Conservation (phyloP, 2,113 vertebrate genomes). For the Danionella cerebrum region DNA sequence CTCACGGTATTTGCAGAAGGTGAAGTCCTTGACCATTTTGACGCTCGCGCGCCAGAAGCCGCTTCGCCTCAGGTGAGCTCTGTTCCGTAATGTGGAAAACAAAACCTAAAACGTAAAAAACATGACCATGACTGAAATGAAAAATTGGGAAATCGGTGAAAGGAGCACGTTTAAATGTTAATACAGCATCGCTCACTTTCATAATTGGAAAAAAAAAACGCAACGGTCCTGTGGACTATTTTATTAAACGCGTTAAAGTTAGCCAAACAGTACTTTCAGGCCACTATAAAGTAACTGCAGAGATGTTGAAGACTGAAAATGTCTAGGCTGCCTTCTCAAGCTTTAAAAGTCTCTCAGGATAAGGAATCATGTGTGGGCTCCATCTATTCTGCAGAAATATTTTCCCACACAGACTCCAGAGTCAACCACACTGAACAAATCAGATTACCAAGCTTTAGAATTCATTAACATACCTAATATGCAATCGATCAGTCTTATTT, state of each 20-base stretch:
- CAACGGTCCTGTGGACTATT: no score
- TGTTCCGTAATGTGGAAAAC: not conserved
- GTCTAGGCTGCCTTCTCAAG: not conserved
- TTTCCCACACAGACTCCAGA: conserved; percentile 67
- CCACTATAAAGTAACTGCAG: no score
- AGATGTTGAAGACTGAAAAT: not conserved
- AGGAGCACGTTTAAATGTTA: no score
- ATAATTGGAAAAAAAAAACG: not conserved
- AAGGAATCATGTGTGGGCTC: conserved; percentile 36
- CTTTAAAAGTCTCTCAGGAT: conserved; percentile 20
- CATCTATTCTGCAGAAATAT: conserved; percentile 46
- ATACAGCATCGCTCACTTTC: no score
- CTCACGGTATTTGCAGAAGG: conserved; percentile 3
- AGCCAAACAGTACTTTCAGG: no score
- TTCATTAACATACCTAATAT: conserved; percentile 55
- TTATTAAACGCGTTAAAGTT: no score
- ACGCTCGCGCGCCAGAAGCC: not conserved
- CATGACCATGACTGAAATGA: no score
- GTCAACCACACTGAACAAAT: conserved; percentile 72
- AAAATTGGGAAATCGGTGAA: no score
- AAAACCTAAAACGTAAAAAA: conserved; percentile 2
- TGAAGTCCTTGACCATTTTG: conserved; percentile 10
- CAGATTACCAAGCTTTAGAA: conserved; percentile 63
- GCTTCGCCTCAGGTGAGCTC: not conserved
- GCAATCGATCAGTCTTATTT: conserved; percentile 46